phyloP scores from a whole-genome alignment of 1,140 invertebrate species.

The Drosophila nasuta region DNA sequence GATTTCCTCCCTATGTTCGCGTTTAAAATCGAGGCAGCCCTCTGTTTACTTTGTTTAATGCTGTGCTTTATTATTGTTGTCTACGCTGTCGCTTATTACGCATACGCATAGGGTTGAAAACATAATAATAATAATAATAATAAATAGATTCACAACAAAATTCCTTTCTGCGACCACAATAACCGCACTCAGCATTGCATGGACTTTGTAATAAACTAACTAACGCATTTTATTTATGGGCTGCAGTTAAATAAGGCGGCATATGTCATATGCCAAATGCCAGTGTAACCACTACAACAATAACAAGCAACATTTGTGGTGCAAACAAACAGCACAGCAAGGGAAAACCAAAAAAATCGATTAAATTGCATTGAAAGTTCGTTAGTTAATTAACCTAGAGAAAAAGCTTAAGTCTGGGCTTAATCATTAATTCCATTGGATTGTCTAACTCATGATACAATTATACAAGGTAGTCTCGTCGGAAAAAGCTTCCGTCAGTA shows the following conservation, averaged over 20 bases:
- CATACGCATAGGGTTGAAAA: constrained; percentile 43
- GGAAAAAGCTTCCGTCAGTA: no score
- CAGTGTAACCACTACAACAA: constrained; percentile 37
- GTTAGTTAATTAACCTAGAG: neutral
- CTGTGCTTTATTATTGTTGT: constrained; percentile 62
- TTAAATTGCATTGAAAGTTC: neutral
- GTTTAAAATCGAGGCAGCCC: neutral
- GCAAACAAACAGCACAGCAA: constrained; percentile 32
- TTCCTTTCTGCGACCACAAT: constrained; percentile 32
- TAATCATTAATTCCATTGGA: no score
- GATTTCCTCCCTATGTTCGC: constrained; percentile 32
- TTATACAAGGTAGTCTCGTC: no score
- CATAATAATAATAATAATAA: constrained; percentile 28
- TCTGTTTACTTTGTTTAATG: constrained; percentile 54
- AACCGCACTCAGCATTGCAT: constrained; percentile 59
- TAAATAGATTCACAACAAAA: constrained; percentile 63
- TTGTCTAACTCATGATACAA: no score
- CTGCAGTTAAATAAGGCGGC: constrained; percentile 40
- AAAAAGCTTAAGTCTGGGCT: no score
- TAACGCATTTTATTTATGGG: constrained; percentile 73
- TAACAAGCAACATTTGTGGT: constrained; percentile 51
- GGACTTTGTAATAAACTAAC: constrained; percentile 71
- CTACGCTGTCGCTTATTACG: constrained; percentile 51
- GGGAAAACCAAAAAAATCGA: constrained; percentile 10
- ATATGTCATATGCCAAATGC: constrained; percentile 44